Evolutionary conservation across 2,797 vertebrate genomes (phyloP), one percentile per base, ranked within the genome.

Genomic region (Ispidina picta): DNA sequence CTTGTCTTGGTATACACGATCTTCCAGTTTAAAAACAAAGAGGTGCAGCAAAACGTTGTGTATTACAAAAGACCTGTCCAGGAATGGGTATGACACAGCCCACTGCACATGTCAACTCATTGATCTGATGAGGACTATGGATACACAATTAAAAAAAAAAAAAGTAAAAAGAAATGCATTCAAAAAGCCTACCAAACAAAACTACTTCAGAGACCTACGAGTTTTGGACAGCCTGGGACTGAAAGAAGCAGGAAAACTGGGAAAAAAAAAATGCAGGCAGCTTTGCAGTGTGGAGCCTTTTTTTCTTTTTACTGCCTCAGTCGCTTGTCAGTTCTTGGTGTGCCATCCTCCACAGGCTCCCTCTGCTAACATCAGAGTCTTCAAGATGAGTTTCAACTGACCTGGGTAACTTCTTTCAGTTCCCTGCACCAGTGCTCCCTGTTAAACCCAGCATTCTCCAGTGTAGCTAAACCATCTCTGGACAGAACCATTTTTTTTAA

Each of bases 1-100:
- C 98, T 99, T 95, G 99, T 99, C 96, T 98, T 99, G 95, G 98
- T 99, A 37, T 99, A 99, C 97, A 99, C 99, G 5, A 99, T 99
- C 96, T 99, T 99, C 96, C 99, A 99, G 97, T 99, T 99, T 96
- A 99, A 99, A 93, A 99, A 99, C 98, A 99, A 99, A 98, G 98
- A 98, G 21, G 98, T 98, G 75, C 99, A 99, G 96, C 99, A 99
- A 97, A 98, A 97, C 65, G 98, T 98, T 95, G 98, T 98, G 94
- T 99, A 98, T 97, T 99, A 99, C 98, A 99, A 99, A 98, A 98
- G 99, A 97, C 99, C 99, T 3, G 99, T 99, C 26, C 99, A 99
- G 97, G 99, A 99, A 95, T 99, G 99, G 99, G 99, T 99, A 98
- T 99, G 99, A 99, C 98, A 96, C 92, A 91, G 95, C 78, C 82